Percentiles rank a stretch among this genome's conserved stretches.
Conservation (phyloP, 2,888 invertebrate genomes). For the Chloroclysta siterata region DNA sequence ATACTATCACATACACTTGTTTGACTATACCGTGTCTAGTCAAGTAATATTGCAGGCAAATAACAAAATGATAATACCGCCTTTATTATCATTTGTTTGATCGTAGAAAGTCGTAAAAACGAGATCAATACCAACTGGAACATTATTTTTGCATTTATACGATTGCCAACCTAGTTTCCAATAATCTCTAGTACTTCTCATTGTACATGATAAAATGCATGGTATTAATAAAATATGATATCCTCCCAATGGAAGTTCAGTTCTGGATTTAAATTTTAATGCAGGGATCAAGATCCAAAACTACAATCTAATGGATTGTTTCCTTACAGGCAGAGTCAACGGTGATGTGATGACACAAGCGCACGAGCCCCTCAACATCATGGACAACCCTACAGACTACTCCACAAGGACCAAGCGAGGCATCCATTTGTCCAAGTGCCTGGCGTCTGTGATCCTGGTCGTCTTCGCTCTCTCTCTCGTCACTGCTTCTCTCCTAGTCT, state of each 20-base stretch:
- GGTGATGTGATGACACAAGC: constrained; percentile 80
- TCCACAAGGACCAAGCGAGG: constrained; percentile 86
- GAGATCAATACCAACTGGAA: constrained; percentile 30
- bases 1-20: too few species aligned
- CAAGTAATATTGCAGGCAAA: too few species aligned
- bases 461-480: constrained; percentile 88
- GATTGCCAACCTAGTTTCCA: not conserved
- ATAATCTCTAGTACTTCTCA: not conserved
- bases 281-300: not conserved
- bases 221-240: too few species aligned
- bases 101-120: constrained; percentile 4
- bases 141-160: not conserved
- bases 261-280: too few species aligned
- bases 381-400: constrained; percentile 87
- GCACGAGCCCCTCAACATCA: constrained; percentile 81
- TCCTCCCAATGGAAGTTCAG: too few species aligned
- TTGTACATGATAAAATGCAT: too few species aligned
- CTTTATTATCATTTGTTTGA: too few species aligned
- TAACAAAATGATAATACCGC: too few species aligned
- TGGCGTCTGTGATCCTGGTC: constrained; percentile 85
- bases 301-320: not conserved
- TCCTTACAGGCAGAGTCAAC: constrained; percentile 72
- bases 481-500: constrained; percentile 90
- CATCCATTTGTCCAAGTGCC: constrained; percentile 87
- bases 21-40: too few species aligned